These are phyloP conservation scores for Cephus sareptanus DNA, from an alignment of 2,888 invertebrate genomes.

Conservation along the genomic window DNA sequence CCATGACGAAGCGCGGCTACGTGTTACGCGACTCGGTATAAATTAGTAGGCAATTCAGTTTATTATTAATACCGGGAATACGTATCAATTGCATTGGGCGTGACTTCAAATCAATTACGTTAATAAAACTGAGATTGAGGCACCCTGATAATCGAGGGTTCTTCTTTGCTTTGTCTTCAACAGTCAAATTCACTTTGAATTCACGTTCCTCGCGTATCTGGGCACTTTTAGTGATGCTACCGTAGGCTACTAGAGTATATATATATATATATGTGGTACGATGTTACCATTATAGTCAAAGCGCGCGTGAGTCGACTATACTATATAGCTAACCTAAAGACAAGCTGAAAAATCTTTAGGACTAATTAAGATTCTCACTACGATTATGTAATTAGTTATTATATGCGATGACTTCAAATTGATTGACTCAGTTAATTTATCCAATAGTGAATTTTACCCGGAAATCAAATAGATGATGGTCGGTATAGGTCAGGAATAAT, in stretches of 20 bases:
- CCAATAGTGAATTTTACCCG: background rate
- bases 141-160: background rate
- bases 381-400: background rate
- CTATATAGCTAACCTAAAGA: background rate
- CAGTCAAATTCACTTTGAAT: background rate
- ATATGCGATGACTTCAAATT: background rate
- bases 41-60: background rate
- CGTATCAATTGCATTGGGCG: constrained; percentile 2
- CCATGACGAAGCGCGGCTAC: background rate
- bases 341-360: background rate
- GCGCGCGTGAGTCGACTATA: background rate
- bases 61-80: background rate
- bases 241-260: background rate
- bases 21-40: background rate
- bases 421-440: background rate
- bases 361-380: background rate
- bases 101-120: background rate
- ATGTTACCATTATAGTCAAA: background rate
- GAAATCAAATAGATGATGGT: background rate
- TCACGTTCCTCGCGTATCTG: background rate
- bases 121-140: background rate
- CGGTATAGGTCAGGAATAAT: background rate
- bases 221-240: background rate
- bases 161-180: background rate
- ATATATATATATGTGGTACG: background rate